A percentile compares a stretch with the other conserved stretches of the same genome.
Conservation (phyloP, 2,113 vertebrate species). For the Corythornis vintsioides region DNA sequence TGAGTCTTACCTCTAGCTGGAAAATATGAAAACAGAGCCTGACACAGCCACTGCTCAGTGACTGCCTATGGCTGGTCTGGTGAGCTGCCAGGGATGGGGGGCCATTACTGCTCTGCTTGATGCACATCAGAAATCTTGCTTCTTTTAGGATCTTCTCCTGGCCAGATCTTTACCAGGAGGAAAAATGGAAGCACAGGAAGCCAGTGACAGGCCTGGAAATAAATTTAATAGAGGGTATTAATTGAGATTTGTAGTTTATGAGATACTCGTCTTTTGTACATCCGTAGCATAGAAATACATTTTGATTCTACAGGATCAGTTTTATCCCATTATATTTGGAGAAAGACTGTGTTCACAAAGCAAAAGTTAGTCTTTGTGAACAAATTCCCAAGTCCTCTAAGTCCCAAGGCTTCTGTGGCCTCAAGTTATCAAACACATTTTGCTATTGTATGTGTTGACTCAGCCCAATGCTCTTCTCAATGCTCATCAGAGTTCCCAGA, state of each 20-base stretch:
- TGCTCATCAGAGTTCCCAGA: neutral
- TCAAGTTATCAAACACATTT: neutral
- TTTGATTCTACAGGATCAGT: neutral
- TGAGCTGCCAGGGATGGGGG: neutral
- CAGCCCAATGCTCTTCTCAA: neutral
- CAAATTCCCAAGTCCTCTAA: neutral
- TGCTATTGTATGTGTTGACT: neutral
- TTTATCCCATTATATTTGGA: neutral
- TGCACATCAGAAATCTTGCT: neutral
- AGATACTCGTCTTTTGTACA: neutral
- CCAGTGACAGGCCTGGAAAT: neutral
- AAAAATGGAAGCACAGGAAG: neutral
- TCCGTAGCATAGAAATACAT: neutral
- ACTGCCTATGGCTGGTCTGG: neutral
- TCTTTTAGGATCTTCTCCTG: neutral
- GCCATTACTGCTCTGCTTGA: neutral
- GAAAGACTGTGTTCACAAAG: neutral
- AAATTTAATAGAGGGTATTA: neutral
- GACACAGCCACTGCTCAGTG: neutral
- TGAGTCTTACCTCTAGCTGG: neutral
- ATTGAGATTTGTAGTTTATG: neutral
- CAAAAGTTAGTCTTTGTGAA: neutral
- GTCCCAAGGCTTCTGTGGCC: neutral
- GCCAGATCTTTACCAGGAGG: neutral
- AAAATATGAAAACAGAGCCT: neutral